phyloP scores from a whole-genome alignment of 2,113 vertebrate species.

The Diadophis punctatus region DNA sequence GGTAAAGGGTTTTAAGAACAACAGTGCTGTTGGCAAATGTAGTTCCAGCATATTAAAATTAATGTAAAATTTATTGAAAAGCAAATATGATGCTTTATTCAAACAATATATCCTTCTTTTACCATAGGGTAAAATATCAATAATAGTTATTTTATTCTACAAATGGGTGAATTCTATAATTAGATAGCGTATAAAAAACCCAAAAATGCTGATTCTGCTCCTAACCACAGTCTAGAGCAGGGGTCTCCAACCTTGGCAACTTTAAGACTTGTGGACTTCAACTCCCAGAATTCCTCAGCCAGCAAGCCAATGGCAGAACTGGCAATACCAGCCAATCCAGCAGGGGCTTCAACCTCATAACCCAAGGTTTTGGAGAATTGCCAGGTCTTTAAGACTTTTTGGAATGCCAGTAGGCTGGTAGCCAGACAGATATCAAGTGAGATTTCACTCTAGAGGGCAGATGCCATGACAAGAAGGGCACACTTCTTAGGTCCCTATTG shows the following conservation, averaged over 20 bases:
- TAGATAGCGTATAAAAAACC: background rate
- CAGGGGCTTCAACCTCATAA: background rate
- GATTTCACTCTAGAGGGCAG: background rate
- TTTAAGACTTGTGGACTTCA: no score
- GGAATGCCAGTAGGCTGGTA: background rate
- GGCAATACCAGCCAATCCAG: background rate
- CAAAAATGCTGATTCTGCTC: background rate
- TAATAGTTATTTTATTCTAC: background rate
- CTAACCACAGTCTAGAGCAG: background rate
- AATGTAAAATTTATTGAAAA: background rate
- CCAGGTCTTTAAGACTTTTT: background rate
- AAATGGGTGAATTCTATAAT: background rate
- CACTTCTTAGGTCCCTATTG: background rate
- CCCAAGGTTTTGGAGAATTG: background rate
- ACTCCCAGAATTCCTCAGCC: no score
- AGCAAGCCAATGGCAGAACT: background rate
- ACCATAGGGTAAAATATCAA: no score
- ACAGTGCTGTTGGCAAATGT: background rate
- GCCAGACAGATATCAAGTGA: background rate
- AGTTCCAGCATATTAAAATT: background rate
- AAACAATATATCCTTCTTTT: background rate
- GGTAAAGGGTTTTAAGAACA: constrained; percentile 64
- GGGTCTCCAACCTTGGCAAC: no score
- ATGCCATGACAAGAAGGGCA: background rate
- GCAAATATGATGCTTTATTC: background rate